These are phyloP conservation scores for Pimpla rufipes DNA, from an alignment of 2,888 invertebrate genomes.

Conservation along the genomic window DNA sequence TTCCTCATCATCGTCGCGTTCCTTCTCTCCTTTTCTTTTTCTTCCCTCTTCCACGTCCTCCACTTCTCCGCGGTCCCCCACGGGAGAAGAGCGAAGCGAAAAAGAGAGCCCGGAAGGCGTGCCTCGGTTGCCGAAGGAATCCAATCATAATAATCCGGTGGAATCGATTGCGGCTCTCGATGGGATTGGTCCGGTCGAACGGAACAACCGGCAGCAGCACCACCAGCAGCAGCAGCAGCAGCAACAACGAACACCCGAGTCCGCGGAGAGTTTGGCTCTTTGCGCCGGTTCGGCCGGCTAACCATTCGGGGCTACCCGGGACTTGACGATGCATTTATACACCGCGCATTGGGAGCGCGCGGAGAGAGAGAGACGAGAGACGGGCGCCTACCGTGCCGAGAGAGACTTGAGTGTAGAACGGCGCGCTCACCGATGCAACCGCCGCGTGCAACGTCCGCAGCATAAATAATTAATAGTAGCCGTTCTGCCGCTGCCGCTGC, in stretches of 20 bases:
- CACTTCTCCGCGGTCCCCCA: constrained; percentile 65
- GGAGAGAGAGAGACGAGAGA: constrained; percentile 62
- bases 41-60: constrained; percentile 36
- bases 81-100: constrained; percentile 40
- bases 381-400: background rate
- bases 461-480: constrained; percentile 85
- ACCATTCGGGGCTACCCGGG: background rate
- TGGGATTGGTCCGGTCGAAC: constrained; percentile 81
- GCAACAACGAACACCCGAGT: constrained; percentile 1
- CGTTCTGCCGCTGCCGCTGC: constrained; percentile 75
- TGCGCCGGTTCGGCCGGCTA: background rate
- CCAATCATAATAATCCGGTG: constrained; percentile 84
- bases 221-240: too few relatives aligned
- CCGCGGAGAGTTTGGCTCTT: constrained; percentile 9
- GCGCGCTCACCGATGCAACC: constrained; percentile 66
- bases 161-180: constrained; percentile 84
- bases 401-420: constrained; percentile 2
- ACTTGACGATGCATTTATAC: constrained; percentile 31
- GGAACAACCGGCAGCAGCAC: constrained; percentile 40
- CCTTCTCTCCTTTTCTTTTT: constrained; percentile 60
- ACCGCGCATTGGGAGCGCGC: constrained; percentile 25
- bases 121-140: constrained; percentile 81
- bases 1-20: constrained; percentile 26
- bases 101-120: constrained; percentile 75
- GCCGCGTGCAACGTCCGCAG: constrained; percentile 81